A percentile compares a stretch with the other conserved stretches of the same genome.
These are phyloP conservation scores for Diarsia dahlii DNA, from an alignment of 2,888 invertebrate genomes.

Conservation along the genomic window DNA sequence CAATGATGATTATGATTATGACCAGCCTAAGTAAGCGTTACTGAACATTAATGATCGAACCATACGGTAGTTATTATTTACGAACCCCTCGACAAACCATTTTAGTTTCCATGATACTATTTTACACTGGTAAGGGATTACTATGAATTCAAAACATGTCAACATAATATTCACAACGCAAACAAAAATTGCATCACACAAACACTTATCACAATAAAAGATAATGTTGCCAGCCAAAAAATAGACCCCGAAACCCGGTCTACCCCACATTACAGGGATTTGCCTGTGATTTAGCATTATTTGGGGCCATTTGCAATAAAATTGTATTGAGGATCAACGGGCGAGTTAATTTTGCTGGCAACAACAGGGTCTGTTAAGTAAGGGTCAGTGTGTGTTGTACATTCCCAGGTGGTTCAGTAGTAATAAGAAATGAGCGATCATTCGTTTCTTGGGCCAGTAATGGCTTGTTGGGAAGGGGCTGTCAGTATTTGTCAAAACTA, in stretches of 20 bases:
- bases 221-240: constrained; percentile 78
- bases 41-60: not conserved
- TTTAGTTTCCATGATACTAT: not conserved
- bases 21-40: not conserved
- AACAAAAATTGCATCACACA: constrained; percentile 71
- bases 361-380: constrained; percentile 68
- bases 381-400: constrained; percentile 70
- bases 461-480: constrained; percentile 41
- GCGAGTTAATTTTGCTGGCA: constrained; percentile 82
- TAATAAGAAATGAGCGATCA: constrained; percentile 68
- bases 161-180: constrained; percentile 37
- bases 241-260: constrained; percentile 73
- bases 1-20: too few species aligned
- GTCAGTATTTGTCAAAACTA: constrained; percentile 37
- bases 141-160: not conserved
- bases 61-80: not conserved
- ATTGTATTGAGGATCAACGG: constrained; percentile 82
- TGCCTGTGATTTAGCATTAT: constrained; percentile 86
- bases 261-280: constrained; percentile 81
- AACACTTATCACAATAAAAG: constrained; percentile 85
- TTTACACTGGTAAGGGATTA: not conserved
- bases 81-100: not conserved
- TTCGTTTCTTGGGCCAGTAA: constrained; percentile 61
- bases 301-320: constrained; percentile 85
- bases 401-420: constrained; percentile 75